Percentiles rank a stretch among this genome's conserved stretches.
Evolutionary conservation across 1,140 invertebrate genomes (phyloP).

Genomic region (Vollenhovia emeryi): DNA sequence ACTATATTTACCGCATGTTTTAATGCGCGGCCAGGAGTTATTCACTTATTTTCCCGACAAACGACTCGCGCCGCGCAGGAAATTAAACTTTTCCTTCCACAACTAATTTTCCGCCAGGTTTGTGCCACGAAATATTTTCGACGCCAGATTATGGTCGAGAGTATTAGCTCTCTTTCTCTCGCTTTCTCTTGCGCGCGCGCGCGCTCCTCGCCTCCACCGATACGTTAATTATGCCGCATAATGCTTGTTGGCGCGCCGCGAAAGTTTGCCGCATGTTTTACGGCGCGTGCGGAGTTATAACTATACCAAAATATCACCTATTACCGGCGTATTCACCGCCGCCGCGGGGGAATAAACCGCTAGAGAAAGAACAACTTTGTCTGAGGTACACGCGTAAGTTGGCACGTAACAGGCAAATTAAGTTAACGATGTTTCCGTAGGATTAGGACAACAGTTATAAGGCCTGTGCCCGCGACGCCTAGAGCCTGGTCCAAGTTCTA

Average conservation of each 20-base stretch:
- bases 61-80: constrained; percentile 27
- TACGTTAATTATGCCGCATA: constrained; percentile 52
- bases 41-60: constrained; percentile 44
- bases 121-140: constrained; percentile 34
- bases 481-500: too few relatives aligned
- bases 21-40: constrained; percentile 20
- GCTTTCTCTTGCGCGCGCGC: background rate
- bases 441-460: constrained; percentile 13
- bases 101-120: constrained; percentile 53
- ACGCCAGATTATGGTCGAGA: constrained; percentile 20
- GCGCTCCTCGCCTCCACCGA: background rate
- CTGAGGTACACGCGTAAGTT: background rate
- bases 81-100: constrained; percentile 52
- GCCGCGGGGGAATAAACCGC: too few relatives aligned
- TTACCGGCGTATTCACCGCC: background rate
- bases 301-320: constrained; percentile 18
- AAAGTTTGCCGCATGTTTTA: constrained; percentile 37
- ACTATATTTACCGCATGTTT: constrained; percentile 44
- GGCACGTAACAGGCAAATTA: background rate
- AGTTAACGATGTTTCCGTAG: background rate
- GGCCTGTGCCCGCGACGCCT: too few relatives aligned
- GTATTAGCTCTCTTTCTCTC: constrained; percentile 11
- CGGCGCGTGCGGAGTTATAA: constrained; percentile 11
- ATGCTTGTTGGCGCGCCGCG: background rate
- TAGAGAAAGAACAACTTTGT: constrained; percentile 27